Base-by-base conservation (phyloP, 2,113 vertebrate species). In the Catagonus wagneri region DNA sequence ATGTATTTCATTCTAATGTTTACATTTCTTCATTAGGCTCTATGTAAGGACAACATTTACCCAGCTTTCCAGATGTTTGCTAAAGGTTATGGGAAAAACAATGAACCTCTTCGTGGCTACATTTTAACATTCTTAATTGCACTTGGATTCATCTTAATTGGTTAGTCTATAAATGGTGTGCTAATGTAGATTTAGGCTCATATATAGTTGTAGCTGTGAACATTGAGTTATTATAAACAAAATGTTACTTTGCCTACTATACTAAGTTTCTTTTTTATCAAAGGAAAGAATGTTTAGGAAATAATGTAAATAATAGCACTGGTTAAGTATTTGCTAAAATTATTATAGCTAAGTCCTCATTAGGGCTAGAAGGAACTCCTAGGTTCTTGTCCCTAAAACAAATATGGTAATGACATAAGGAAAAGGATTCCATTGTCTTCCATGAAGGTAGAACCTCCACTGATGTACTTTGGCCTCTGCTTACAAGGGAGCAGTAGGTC, bases 41-140 rank as follows among this genome's bases (percentile, higher is more conserved):
- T 99, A 63, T 99, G 99, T 98, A 99, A 99, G 93, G 99, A 99
- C 98, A 99, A 99, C 97, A 99, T 99, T 98, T 99, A 99, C 97
- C 99, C 99, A 25, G 99, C 99, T 95, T 99, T 99, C 96, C 97
- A 98, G 81, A 98, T 99, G 97, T 99, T 99, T 96, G 99, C 99
- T 90, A 99, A 99, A 98, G 99, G 99, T 87, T 99, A 99, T 60
- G 99, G 99, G 95, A 99, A 99, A 98, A 99, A 99, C 98, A 99
- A 99, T 50, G 99, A 99, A 95, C 99, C 99, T 65, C 98, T 99
- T 68, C 99, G 99, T 97, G 99, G 99, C 90, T 99, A 99, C 97
- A 98, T 99, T 96, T 98, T 99, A 84, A 99, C 99, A 76, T 99
- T 99, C 84, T 98, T 99, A 93, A 99, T 99, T 92, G 99, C 99